Evolutionary conservation across 2,113 vertebrate species (phyloP).

Genomic region (Sciurus niger): DNA sequence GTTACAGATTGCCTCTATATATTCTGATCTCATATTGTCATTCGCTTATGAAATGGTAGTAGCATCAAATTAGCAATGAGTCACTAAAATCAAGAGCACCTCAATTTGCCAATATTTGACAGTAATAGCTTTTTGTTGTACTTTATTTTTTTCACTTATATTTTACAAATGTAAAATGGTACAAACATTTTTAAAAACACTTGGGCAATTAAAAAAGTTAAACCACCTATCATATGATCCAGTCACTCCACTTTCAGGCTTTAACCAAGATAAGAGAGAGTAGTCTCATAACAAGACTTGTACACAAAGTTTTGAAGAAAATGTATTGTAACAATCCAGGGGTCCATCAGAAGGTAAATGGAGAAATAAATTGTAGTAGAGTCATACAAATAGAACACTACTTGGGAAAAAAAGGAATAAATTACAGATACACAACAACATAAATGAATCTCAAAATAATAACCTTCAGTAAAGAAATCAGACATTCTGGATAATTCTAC

Average conservation of each 20-base stretch:
- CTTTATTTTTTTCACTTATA: background rate
- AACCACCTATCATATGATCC: background rate
- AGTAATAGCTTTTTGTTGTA: background rate
- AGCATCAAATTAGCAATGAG: no score
- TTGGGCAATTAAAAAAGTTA: background rate
- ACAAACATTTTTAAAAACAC: background rate
- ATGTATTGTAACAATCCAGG: background rate
- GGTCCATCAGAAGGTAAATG: no score
- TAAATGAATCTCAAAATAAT: background rate
- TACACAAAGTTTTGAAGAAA: background rate
- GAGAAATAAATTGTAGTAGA: no score
- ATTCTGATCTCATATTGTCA: no score
- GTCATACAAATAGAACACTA: no score
- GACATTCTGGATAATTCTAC: background rate
- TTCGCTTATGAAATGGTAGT: no score
- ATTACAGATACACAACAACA: background rate
- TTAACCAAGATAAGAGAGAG: background rate
- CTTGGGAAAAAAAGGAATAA: background rate
- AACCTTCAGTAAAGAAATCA: background rate
- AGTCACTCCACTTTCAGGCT: background rate
- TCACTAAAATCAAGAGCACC: background rate
- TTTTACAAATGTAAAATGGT: background rate
- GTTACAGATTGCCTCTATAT: no score
- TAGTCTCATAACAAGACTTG: background rate
- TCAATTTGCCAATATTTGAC: background rate